Conservation (phyloP, 2,888 invertebrate species). For the Drosophila mimica region DNA sequence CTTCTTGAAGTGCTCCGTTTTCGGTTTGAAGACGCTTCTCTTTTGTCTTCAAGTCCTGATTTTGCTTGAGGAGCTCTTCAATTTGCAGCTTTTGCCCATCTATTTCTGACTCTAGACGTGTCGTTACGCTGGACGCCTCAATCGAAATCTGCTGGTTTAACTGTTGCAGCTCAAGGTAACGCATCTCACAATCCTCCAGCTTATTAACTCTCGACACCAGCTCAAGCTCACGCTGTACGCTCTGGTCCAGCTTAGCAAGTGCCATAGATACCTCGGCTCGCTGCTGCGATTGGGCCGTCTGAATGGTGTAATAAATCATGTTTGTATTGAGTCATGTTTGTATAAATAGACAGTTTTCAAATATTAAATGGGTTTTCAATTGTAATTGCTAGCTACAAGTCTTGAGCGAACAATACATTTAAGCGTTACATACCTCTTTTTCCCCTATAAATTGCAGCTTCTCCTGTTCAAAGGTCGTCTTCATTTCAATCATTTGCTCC, state of each 20-base stretch:
- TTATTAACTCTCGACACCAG: neutral
- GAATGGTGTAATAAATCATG: neutral
- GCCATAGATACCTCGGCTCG: neutral
- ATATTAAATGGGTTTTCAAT: neutral
- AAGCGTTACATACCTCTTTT: constrained; percentile 12
- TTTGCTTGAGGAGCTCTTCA: neutral
- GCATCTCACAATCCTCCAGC: constrained; percentile 1
- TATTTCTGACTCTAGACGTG: neutral
- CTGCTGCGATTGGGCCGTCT: constrained; percentile 8
- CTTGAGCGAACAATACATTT: neutral
- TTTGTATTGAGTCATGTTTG: neutral
- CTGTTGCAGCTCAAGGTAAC: neutral
- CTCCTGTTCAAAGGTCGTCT: constrained; percentile 1
- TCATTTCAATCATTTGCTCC: neutral
- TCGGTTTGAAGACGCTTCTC: neutral
- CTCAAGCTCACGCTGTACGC: neutral
- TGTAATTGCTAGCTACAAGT: neutral
- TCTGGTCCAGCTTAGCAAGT: neutral
- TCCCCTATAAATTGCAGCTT: neutral
- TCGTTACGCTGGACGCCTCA: neutral
- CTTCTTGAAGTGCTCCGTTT: constrained; percentile 6
- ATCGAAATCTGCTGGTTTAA: constrained; percentile 1
- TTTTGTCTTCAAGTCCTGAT: neutral
- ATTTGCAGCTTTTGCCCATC: neutral
- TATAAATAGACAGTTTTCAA: neutral